Percentiles rank a stretch among this genome's conserved stretches.
These are phyloP conservation scores for Hirtodrosophila cameraria DNA, from an alignment of 2,888 invertebrate genomes.

Conservation along the genomic window DNA sequence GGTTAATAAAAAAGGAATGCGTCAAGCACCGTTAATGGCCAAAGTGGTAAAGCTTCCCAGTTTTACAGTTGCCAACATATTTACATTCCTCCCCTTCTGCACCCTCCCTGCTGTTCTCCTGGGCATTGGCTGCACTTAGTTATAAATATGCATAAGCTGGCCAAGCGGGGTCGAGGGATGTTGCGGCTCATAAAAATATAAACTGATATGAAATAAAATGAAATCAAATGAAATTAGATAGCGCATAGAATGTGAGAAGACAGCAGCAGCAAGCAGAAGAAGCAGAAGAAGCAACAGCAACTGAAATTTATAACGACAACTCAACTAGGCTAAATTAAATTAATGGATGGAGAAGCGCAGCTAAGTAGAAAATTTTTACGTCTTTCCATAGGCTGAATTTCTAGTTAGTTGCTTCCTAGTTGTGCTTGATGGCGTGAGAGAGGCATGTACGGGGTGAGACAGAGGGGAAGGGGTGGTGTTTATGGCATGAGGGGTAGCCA, in stretches of 20 bases:
- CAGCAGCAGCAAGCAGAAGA: background rate
- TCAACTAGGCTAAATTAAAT: slow-evolving; percentile 65
- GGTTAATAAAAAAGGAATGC: slow-evolving; percentile 68
- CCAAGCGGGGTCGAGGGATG: slow-evolving; percentile 15
- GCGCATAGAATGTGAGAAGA: slow-evolving; percentile 8
- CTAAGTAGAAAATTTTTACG: slow-evolving; percentile 68
- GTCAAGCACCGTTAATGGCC: slow-evolving; percentile 56
- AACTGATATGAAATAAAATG: slow-evolving; percentile 11
- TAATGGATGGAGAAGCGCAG: slow-evolving; percentile 62
- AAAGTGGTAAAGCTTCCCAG: slow-evolving; percentile 15
- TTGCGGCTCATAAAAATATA: slow-evolving; percentile 35
- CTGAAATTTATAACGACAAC: slow-evolving; percentile 56
- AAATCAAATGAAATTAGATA: slow-evolving; percentile 60
- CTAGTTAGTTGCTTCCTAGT: slow-evolving; percentile 55
- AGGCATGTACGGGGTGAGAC: too few species aligned
- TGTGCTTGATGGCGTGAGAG: background rate
- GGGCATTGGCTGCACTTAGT: slow-evolving; percentile 49
- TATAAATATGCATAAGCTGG: slow-evolving; percentile 70
- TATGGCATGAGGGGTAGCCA: slow-evolving; percentile 21
- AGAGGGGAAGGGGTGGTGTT: background rate
- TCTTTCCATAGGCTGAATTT: slow-evolving; percentile 41
- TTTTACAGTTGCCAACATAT: slow-evolving; percentile 18
- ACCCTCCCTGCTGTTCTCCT: slow-evolving; percentile 2
- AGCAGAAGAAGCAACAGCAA: background rate
- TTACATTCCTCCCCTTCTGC: background rate